phyloP scores from a whole-genome alignment of 2,888 invertebrate species.

The Heliconius cydno region DNA sequence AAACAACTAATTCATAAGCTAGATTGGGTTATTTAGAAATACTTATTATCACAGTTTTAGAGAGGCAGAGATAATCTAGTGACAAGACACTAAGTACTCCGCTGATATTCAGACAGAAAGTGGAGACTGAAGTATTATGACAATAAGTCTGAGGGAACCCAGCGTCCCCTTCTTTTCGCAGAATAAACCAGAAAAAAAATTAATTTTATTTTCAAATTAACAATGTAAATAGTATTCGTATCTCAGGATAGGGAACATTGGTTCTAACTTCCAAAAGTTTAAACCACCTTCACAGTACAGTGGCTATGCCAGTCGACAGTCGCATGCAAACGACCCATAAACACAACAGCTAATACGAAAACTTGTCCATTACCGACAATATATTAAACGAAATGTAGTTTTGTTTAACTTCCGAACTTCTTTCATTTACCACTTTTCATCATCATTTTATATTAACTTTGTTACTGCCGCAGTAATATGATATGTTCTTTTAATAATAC shows the following conservation, averaged over 20 bases:
- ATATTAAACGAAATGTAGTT: slow-evolving; percentile 63
- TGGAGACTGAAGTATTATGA: too few species aligned
- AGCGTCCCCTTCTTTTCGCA: too few species aligned
- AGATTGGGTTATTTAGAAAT: too few species aligned
- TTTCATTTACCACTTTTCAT: slow-evolving; percentile 44
- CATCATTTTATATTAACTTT: slow-evolving; percentile 38
- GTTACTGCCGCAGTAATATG: slow-evolving; percentile 13
- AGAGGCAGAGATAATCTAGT: too few species aligned
- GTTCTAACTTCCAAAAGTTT: slow-evolving; percentile 26
- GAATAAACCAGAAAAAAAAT: too few species aligned
- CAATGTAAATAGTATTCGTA: slow-evolving; percentile 14
- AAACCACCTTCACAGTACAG: slow-evolving; percentile 22
- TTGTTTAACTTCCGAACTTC: slow-evolving; percentile 46
- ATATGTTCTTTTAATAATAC: background rate
- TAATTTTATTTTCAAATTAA: background rate
- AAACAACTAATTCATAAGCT: too few species aligned
- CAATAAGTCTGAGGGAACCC: too few species aligned
- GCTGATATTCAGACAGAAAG: too few species aligned
- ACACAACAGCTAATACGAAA: slow-evolving; percentile 71
- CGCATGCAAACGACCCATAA: slow-evolving; percentile 80
- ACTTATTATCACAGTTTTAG: too few species aligned
- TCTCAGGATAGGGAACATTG: background rate
- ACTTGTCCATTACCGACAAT: slow-evolving; percentile 72
- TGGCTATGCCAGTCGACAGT: slow-evolving; percentile 53
- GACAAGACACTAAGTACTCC: too few species aligned